Base-by-base conservation (phyloP, 2,888 invertebrate genomes). In the Spodoptera exigua region DNA sequence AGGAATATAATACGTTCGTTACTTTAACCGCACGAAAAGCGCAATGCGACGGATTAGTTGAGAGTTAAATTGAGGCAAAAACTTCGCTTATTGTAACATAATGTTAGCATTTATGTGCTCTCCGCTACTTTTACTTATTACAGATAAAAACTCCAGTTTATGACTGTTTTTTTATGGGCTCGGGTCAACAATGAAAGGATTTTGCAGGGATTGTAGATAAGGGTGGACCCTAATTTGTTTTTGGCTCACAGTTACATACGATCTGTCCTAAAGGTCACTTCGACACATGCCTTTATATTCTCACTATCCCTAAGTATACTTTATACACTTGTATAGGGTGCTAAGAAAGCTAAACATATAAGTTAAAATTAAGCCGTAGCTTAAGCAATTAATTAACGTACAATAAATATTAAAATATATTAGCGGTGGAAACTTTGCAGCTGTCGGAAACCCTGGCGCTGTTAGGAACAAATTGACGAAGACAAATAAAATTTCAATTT, bases 201-300 rank as follows among this genome's bases (percentile, higher is more conserved):
- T 56, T 65, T 61, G 39, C 27, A 17, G 56, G 45, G 41, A 43
- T 21, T 54, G 34, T n/a, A 61, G 59, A 61, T 66, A 71, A 60
- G 54, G 39, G 39, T 16, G 13, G 40, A 60, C 57, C 61, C 27
- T 59, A 51, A 61, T 72, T 70, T 74, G 54, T 74, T 64, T 61
- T 55, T 45, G 16, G 46, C 55, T 53, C 41, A 37, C n/a, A 18
- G 55, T 56, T 27, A 35, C 17, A 34, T 16, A 10, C 18, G 21
- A 21, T 11, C 17, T n/a, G 9, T 3, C 43, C 39, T 32, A 37
- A 48, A 46, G 55, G 35, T 17, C 37, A 54, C 45, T 41, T 39
- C 18, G 7, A 16, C 7, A 21, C 14, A 14, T n/a, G 39, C 5
- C n/a, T 40, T 14, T 37, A 49, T 43, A 12, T 13, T 9, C 11